Evolutionary conservation across 2,113 vertebrate species (phyloP), one percentile per base, ranked within the genome.

Genomic region (Pollachius pollachius): DNA sequence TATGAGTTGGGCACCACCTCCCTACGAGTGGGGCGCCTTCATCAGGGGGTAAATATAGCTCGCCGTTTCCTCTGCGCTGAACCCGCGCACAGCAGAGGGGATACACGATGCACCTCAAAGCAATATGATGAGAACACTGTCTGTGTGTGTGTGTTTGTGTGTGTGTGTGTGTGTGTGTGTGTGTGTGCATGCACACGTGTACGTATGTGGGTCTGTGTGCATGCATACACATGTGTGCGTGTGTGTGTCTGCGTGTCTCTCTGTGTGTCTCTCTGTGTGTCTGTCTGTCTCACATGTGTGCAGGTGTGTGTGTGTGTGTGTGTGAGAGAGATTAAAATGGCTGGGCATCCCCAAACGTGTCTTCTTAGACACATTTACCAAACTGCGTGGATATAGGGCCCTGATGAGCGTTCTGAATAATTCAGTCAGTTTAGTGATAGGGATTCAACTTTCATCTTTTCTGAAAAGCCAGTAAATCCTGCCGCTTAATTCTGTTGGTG

Each of bases 401-500:
- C 68, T 5, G 15, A 68, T 7, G 61, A 66, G 27, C 61, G 52
- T 72, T 82, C 73, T 9, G 66, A 74, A 70, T 82, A n/a, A 82
- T 87, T 78, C 73, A 76, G 73, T 76, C 68, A 11, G 73, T 78
- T 75, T 80, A 34, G 71, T 69, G 81, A 85, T 86, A 83, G 70
- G 19, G 68, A 73, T 81, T 84, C 70, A 80, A 78, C 87, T 88
- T 86, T 85, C 80, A 85, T 87, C 80, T 88, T 54, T 54, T 54
- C 79, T 80, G 74, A 83, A 86, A 83, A 54, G 16, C 52, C 3
- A 76, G 70, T 81, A 81, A 87, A 88, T 85, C 37, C 65, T 84
- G 30, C 81, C 79, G 66, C 76, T 85, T 87, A 81, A 89, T 89
- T 85, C 85, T 76, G 72, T 78, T 84, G 79, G 69, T 65, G 82